Evolutionary conservation across 2,797 vertebrate genomes (phyloP), one percentile per base, ranked within the genome.

Genomic region (Gymnothorax reevesii): DNA sequence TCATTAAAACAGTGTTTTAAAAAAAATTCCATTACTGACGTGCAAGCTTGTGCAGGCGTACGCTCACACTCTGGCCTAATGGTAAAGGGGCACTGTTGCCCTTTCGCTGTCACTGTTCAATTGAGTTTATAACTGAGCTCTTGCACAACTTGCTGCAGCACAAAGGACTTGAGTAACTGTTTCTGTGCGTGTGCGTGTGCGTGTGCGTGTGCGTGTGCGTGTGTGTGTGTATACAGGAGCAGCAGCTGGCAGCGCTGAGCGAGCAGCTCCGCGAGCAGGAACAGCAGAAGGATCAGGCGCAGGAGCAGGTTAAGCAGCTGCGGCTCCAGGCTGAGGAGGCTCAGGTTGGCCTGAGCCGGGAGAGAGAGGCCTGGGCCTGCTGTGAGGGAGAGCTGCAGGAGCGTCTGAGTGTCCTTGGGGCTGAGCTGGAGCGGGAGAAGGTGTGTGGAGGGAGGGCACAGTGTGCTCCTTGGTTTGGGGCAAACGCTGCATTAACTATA

Each of bases 391-490:
- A 93, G 79, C 89, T 95, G 12, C 90, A 94, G 88, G 93, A 94
- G 20, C 87, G 82, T 82, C 88, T 83, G 60, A 87, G 88, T 33
- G 85, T 87, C 0, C 86, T 89, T 59, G 92, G 91, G 80, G 91
- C 93, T 25, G 91, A 95, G 82, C 60, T 96, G 84, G 92, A 95
- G 27, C 91, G 87, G 59, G 94, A 95, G 60, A 94, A 91, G 93
- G 95, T 96, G 85, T 89, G 89, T 0, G 9, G 13, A 13, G 8
- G 52, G 8, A 13, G n/a, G 7, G 52, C 27, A 3, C n/a, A 12
- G 54, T 13, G 7, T 15, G 69, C 25, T 2, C 22, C 22, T 2
- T 0, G 33, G 33, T 42, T 42, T 42, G 33, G 33, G 33, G 33
- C 33, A 42, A 42, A 42, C 33, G 2, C 33, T 42, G 2, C 2